Base-by-base conservation (phyloP, 1,140 invertebrate species). In the Ridgeia piscesae region DNA sequence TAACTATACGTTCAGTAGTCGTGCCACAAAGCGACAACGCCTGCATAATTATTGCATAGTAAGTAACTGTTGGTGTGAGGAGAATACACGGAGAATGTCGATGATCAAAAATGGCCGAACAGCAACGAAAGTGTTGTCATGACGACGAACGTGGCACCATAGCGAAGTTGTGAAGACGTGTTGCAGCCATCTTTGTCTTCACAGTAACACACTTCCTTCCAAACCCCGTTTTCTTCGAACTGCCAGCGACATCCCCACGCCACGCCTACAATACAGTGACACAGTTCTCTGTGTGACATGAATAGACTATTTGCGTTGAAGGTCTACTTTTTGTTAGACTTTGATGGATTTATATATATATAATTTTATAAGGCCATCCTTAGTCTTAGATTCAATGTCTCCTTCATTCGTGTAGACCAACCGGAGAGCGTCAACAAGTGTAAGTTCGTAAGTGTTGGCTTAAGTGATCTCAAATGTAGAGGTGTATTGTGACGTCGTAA, bases 201-300 rank as follows among this genome's bases (percentile, higher is more conserved):
- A 94, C 96, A 96, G 93, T 96, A 96, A 92, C 96, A 96, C 33
- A 95, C 95, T 93, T 96, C 95, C 89, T 94, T 95, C 91, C 95
- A 96, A 6, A 96, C 95, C 35, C 96, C 96, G 35, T 95, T 95
- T 92, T 95, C 95, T 50, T 95, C 95, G 94, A 95, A 96, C 2
- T 93, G 93, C 95, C 95, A 96, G 17, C 94, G 93, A 92, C 96
- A 96, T 31, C 96, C 96, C 95, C 95, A 96, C 17, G 96, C 96
- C 88, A 96, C 95, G 94, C 95, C 95, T 95, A 33, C 21, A 42
- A 42, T 21, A 77, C 27, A 9, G 27, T 77, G 2, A 77, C 8
- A 93, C 8, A 21, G 58, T 77, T 77, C 58, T 21, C 11, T 31
- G 27, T 42, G n/a, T n/a, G n/a, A n/a, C n/a, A n/a, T n/a, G n/a